Evolutionary conservation across 2,797 vertebrate species (phyloP).

Genomic region (Acanthopagrus latus): DNA sequence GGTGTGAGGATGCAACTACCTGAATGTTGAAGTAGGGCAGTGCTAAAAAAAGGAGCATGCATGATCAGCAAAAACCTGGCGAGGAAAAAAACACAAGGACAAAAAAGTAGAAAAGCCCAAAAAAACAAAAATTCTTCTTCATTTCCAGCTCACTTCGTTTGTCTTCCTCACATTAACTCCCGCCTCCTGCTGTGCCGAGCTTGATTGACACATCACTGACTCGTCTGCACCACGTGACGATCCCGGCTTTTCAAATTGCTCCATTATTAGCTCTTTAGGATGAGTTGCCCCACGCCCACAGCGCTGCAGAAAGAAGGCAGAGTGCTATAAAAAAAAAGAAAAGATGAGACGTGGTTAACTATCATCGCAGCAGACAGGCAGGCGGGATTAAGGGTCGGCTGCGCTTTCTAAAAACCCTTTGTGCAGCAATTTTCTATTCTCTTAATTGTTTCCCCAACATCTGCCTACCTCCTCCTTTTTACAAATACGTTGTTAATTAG

Average conservation of each 20-base stretch:
- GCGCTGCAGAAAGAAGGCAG: constrained; percentile 12
- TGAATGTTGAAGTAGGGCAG: constrained; percentile 57
- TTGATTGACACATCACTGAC: constrained; percentile 49
- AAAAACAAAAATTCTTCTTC: background rate
- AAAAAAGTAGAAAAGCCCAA: too few relatives aligned
- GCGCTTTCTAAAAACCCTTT: constrained; percentile 29
- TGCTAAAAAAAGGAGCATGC: constrained; percentile 48
- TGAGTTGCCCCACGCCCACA: constrained; percentile 16
- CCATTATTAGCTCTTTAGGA: constrained; percentile 48
- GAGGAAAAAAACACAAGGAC: constrained; percentile 17
- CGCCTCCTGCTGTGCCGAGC: background rate
- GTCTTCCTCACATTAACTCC: constrained; percentile 6
- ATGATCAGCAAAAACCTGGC: constrained; percentile 51
- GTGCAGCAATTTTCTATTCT: constrained; percentile 56
- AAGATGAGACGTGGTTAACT: constrained; percentile 25
- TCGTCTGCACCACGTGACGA: constrained; percentile 4
- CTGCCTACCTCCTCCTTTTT: constrained; percentile 38
- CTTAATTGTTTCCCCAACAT: constrained; percentile 66
- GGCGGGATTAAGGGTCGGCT: constrained; percentile 17
- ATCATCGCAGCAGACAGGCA: constrained; percentile 21
- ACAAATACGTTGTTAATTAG: constrained; percentile 71
- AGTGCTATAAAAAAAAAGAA: constrained; percentile 8
- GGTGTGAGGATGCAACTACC: constrained; percentile 52
- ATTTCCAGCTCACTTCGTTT: constrained; percentile 10
- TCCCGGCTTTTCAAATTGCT: constrained; percentile 35